Base-by-base conservation (phyloP, 2,888 invertebrate species). In the Apamea crenata region DNA sequence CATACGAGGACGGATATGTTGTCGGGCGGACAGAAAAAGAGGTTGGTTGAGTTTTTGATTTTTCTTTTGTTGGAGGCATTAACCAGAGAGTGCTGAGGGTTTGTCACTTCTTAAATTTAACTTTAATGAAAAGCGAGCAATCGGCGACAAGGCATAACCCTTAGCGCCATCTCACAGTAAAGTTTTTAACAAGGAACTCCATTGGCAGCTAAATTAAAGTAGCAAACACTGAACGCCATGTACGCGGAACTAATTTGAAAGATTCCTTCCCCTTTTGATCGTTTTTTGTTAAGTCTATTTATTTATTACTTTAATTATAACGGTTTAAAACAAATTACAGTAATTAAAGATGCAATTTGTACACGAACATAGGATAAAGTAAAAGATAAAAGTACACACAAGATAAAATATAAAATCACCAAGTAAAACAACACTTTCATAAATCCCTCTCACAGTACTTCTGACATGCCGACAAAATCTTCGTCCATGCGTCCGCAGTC, bases 1-100 rank as follows among this genome's bases (percentile, higher is more conserved):
- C 94, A 98, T 88, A 98, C 98, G 0, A 96, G 97, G 86, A 98
- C 98, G 1, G 97, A 97, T 89, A 94, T 94, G 84, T 91, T 97
- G 29, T 98, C 98, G 32, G 99, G 99, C 44, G 99, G 99, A 2
- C 98, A 99, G 94, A 97, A 98, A 85, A 99, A 98, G 93, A 94
- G 97, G 97, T 97, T 78, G 79, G 86, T 73, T 50, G 8, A 56
- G n/a, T 44, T 14, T n/a, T 59, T 32, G 53, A 25, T 44, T 14
- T n/a, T 59, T 32, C 7, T 21, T 40, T 29, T 29, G 16, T 7
- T 75, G n/a, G 25, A 65, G 1, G 29, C 29, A n/a, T 59, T 59
- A 14, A 59, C n/a, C n/a, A 61, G 61, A 61, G 29, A 63, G 29
- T 29, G 29, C 8, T 63, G 61, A 32, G 29, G 0, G 29, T 18